Conservation (phyloP, 2,113 vertebrate species). For the Tor tambroides region DNA sequence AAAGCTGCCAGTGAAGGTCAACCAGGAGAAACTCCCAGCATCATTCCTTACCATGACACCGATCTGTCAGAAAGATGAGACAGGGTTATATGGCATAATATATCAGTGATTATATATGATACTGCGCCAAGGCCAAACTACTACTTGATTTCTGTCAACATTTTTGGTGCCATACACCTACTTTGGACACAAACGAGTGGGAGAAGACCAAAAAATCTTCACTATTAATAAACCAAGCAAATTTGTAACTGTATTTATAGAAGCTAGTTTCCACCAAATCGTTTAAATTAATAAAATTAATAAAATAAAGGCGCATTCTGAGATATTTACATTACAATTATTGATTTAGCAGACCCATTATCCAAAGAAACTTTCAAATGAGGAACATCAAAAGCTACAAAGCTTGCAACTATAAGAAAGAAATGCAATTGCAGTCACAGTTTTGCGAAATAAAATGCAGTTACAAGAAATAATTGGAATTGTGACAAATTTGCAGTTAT, state of each 20-base stretch:
- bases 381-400: too few relatives aligned
- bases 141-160: slow-evolving; percentile 13
- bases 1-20: slow-evolving; percentile 56
- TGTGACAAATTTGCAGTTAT: too few relatives aligned
- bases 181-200: background rate
- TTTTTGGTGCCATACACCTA: background rate
- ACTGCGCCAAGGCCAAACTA: background rate
- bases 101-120: slow-evolving; percentile 19
- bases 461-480: background rate
- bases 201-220: background rate
- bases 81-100: background rate
- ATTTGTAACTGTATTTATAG: background rate
- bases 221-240: too few relatives aligned
- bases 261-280: background rate
- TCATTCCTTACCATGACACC: slow-evolving; percentile 36
- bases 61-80: slow-evolving; percentile 39
- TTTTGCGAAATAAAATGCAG: background rate
- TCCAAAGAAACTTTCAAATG: too few relatives aligned
- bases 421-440: background rate
- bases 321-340: background rate
- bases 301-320: background rate
- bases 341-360: background rate
- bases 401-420: background rate
- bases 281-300: background rate
- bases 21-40: slow-evolving; percentile 31